Conservation (phyloP, 2,888 invertebrate genomes). For the Amiota mariae region DNA sequence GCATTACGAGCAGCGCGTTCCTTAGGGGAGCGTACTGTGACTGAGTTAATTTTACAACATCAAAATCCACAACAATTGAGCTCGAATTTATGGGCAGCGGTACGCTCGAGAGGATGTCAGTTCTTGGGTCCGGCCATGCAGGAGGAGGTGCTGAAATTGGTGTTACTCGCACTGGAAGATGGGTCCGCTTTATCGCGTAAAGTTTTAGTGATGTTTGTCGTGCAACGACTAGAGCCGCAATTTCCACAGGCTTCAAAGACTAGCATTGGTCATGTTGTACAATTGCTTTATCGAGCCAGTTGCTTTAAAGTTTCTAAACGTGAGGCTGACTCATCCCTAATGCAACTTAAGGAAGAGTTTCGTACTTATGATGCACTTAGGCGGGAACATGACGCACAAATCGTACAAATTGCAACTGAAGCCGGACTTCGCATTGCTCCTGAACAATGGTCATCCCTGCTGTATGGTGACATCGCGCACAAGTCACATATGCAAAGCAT, state of each 20-base stretch:
- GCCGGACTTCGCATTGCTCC: constrained; percentile 97
- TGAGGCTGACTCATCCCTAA: constrained; percentile 96
- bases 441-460: constrained; percentile 97
- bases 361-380: constrained; percentile 93
- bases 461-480: constrained; percentile 96
- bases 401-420: constrained; percentile 98
- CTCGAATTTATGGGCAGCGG: constrained; percentile 97
- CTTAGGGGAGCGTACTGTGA: constrained; percentile 95
- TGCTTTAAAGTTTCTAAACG: constrained; percentile 99
- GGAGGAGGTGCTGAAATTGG: constrained; percentile 96
- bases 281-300: constrained; percentile 96
- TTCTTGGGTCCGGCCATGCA: constrained; percentile 99
- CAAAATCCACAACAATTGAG: constrained; percentile 95
- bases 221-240: constrained; percentile 95
- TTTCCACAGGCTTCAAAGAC: constrained; percentile 98
- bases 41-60: constrained; percentile 93
- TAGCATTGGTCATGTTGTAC: constrained; percentile 98
- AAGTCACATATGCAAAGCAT: constrained; percentile 98
- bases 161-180: constrained; percentile 94
- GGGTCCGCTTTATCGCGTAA: constrained; percentile 94
- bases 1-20: constrained; percentile 90
- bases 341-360: constrained; percentile 98
- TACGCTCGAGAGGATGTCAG: constrained; percentile 96
- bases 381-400: constrained; percentile 97
- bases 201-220: constrained; percentile 98